These are phyloP conservation scores for Catamblyrhynchus diadema DNA, from an alignment of 2,797 vertebrate genomes.

Conservation along the genomic window DNA sequence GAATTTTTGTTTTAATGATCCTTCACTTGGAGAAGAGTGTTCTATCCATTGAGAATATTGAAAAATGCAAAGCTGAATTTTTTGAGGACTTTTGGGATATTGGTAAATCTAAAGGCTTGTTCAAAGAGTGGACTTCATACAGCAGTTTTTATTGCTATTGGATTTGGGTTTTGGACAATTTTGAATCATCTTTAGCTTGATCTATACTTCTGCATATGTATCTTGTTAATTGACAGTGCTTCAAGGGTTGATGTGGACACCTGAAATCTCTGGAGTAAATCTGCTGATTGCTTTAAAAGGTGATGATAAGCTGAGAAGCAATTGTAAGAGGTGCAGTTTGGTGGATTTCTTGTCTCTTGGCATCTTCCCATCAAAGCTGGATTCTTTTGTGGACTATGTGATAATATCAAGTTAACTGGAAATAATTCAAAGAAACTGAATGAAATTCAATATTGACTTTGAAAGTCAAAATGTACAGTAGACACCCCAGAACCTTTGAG, in stretches of 20 bases:
- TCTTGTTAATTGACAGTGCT: neutral
- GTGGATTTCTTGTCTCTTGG: neutral
- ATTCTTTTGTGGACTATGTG: neutral
- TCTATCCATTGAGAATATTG: neutral
- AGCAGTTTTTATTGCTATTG: neutral
- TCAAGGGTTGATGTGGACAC: neutral
- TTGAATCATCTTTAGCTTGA: neutral
- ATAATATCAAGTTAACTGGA: neutral
- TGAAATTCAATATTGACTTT: neutral
- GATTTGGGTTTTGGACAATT: neutral
- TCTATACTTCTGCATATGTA: neutral
- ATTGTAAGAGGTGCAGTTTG: neutral
- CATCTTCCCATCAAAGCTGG: neutral
- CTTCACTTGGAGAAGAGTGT: neutral
- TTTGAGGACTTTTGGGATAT: neutral
- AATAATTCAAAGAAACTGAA: neutral
- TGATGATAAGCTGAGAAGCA: neutral
- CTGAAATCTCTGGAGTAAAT: neutral
- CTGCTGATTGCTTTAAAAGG: neutral
- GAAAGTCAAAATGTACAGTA: neutral
- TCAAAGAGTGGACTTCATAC: neutral
- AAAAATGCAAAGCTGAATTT: neutral
- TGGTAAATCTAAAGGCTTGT: neutral
- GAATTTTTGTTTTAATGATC: neutral
- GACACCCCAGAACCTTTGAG: neutral